Evolutionary conservation across 2,888 invertebrate genomes (phyloP).

Genomic region (Notodonta ziczac): DNA sequence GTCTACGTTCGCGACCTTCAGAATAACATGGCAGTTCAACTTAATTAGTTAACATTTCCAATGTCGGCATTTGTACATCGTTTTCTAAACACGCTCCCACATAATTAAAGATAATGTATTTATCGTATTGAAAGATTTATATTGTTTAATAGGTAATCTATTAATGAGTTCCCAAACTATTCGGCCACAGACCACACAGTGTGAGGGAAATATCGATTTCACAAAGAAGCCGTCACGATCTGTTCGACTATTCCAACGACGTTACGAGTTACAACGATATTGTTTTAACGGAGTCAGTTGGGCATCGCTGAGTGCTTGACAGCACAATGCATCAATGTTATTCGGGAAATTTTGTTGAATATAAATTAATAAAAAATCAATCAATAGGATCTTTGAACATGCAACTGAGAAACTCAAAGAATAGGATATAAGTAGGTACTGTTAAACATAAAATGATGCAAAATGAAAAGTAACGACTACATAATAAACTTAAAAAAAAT

Average conservation of each 20-base stretch:
- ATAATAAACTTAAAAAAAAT: no score
- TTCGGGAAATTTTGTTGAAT: neutral
- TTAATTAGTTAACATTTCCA: neutral
- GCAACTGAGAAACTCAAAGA: no score
- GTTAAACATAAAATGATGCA: no score
- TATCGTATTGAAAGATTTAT: slow-evolving; percentile 31
- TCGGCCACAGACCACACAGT: slow-evolving; percentile 47
- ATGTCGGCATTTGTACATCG: slow-evolving; percentile 9
- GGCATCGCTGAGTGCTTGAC: slow-evolving; percentile 14
- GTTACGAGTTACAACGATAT: slow-evolving; percentile 46
- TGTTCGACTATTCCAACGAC: slow-evolving; percentile 35
- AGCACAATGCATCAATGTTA: neutral
- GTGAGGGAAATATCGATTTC: slow-evolving; percentile 47
- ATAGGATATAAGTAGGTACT: no score
- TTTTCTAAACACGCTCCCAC: neutral
- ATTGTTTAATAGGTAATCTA: slow-evolving; percentile 34
- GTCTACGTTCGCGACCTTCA: no score
- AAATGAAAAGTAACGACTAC: no score
- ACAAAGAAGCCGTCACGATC: slow-evolving; percentile 48
- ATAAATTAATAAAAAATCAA: neutral
- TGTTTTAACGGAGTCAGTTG: slow-evolving; percentile 43
- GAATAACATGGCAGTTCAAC: neutral
- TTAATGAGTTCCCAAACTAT: slow-evolving; percentile 38
- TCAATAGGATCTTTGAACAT: neutral
- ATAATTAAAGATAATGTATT: slow-evolving; percentile 28